Base-by-base conservation (phyloP, 2,888 invertebrate genomes). In the Athrips mouffetella region DNA sequence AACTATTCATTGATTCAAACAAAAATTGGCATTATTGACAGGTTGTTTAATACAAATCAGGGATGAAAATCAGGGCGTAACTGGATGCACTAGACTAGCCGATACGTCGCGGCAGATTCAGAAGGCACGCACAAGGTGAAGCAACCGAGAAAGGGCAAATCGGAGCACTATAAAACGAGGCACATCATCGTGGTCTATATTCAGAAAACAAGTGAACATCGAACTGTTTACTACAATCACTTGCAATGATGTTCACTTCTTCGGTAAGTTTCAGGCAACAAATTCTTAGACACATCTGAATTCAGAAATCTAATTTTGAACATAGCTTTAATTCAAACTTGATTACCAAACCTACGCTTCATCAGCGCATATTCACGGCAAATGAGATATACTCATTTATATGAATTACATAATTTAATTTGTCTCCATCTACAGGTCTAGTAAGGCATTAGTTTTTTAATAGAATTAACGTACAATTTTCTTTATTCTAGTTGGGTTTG, bases 91-190 rank as follows among this genome's bases (percentile, higher is more conserved):
- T n/a, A n/a, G n/a, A n/a, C n/a, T n/a, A n/a, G n/a, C 69, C 54
- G 60, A 74, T 73, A 71, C 72, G 69, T 71, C 68, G 70, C 60
- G 37, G 21, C 21, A 21, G 37, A 21, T 37, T 8, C 37, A 20
- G 31, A 73, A 66, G 69, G 62, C 75, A 78, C 77, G 80, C 84
- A 81, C 86, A 86, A 86, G 86, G 87, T 87, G 85, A 86, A 60
- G 84, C 81, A 83, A 85, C 75, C 73, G 81, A 79, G 85, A 88
- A 87, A 88, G 87, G 87, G 87, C 87, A 80, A 79, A 74, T 60
- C 81, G 74, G 80, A 79, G 71, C 77, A 80, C 83, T 88, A 88
- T 88, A 88, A 85, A 86, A 84, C 80, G 82, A 73, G 68, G 80
- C 78, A 79, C 80, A 86, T 86, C 86, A 74, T 80, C 76, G 65